These are phyloP conservation scores for Equus przewalskii DNA, from an alignment of 2,113 vertebrate genomes.

Conservation along the genomic window DNA sequence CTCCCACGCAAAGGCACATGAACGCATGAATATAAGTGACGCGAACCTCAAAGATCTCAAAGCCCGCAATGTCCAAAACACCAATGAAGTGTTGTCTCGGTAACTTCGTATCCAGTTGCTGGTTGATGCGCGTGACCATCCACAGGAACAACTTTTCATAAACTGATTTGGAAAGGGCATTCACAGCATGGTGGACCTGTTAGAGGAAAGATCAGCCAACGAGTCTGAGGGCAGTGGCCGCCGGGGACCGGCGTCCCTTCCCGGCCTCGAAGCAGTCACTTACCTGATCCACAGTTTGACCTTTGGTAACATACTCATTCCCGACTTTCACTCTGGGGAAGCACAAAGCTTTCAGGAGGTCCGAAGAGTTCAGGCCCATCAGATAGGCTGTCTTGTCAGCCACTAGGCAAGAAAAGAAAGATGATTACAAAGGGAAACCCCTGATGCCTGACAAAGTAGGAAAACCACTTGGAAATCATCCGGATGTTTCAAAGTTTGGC, in stretches of 20 bases:
- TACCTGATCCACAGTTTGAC: conserved; percentile 90
- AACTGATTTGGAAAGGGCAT: conserved; percentile 88
- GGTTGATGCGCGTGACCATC: conserved; percentile 89
- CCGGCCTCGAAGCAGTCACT: neutral
- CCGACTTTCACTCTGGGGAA: conserved; percentile 90
- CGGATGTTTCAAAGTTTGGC: neutral
- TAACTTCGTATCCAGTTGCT: conserved; percentile 89
- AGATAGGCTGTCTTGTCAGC: conserved; percentile 90
- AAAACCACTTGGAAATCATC: neutral
- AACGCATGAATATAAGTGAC: neutral
- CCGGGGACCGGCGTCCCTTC: rapidly evolving
- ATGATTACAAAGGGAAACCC: neutral
- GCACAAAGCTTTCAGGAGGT: conserved; percentile 89
- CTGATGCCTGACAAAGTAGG: neutral
- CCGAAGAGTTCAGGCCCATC: conserved; percentile 90
- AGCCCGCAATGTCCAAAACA: conserved; percentile 90
- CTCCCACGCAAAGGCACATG: neutral
- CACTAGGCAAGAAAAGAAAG: conserved; percentile 77
- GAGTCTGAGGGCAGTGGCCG: neutral
- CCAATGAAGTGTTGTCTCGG: conserved; percentile 90
- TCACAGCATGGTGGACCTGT: conserved; percentile 89
- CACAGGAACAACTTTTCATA: conserved; percentile 90
- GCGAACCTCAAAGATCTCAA: conserved; percentile 91
- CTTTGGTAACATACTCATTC: conserved; percentile 89
- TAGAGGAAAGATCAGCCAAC: neutral